Evolutionary conservation across 2,888 invertebrate species (phyloP), one percentile per base, ranked within the genome.

Genomic region (Torymus auratus): DNA sequence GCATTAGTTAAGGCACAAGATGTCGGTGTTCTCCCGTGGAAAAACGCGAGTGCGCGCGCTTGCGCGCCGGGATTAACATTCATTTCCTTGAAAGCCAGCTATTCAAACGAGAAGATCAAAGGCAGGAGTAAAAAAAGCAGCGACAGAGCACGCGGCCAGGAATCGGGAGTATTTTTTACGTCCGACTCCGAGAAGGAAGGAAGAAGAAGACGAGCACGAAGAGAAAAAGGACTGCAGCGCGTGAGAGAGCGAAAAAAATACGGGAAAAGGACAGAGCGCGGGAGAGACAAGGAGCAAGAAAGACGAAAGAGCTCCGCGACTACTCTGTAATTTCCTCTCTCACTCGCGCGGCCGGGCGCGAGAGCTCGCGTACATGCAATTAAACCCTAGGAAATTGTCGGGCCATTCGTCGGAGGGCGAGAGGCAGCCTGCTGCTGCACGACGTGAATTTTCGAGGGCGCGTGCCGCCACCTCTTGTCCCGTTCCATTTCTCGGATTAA

Each of bases 401-500:
- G 56, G 68, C 76, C 75, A 75, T 78, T 82, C 79, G 71, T 70
- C 65, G 68, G 60, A 20, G n/a, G 61, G 68, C 56, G 71, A 61
- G 20, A 23, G 50, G 50, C 20, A 52, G 13, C 58, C 67, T 28
- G 62, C 20, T 15, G 28, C 69, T 52, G 74, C 28, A 50, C 56
- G 68, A 80, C 79, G 82, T 64, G 76, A 77, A 76, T 56, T 83
- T 81, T 80, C 80, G 82, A 72, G 77, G 82, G 84, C 86, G 84
- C 85, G 85, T 83, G 87, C 85, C 80, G 50, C 41, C 7, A 41
- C 41, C 78, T 65, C 23, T 28, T 78, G 60, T 65, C 60, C 76
- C 80, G 64, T 67, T 58, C 78, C 75, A 71, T 78, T 79, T 74
- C 81, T 69, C 80, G 83, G 80, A 86, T 85, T 84, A 85, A 84